Conservation (phyloP, 92 coral and sea anemone genomes). For the Micromussa lordhowensis region DNA sequence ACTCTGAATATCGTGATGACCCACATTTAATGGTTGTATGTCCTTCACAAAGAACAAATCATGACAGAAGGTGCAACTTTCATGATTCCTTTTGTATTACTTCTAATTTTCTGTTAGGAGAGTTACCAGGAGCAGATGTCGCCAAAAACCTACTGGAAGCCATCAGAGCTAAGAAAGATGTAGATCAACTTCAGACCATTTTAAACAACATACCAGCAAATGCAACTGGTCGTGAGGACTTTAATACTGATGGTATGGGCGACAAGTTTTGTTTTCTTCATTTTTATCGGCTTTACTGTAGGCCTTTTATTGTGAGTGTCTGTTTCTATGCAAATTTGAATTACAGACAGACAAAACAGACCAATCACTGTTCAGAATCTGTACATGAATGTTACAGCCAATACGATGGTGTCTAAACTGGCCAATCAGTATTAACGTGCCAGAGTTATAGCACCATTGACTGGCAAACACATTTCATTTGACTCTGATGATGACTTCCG, state of each 20-base stretch:
- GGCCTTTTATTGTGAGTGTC: not conserved
- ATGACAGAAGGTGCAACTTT: not conserved
- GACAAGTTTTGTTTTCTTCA: not conserved
- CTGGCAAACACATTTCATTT: no score
- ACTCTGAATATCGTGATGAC: no score
- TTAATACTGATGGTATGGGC: constrained; percentile 15
- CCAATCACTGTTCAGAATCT: no score
- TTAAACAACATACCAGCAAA: constrained; percentile 83
- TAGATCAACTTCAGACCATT: constrained; percentile 85
- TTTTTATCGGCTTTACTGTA: not conserved
- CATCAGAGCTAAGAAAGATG: constrained; percentile 89
- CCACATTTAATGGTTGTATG: not conserved
- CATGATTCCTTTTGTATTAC: not conserved
- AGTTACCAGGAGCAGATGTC: constrained; percentile 83
- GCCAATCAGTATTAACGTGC: no score
- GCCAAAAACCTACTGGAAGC: constrained; percentile 92
- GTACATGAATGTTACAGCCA: no score
- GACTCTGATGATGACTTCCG: no score
- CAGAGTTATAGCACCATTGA: no score
- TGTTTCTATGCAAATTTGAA: no score
- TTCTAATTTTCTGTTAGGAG: constrained; percentile 45
- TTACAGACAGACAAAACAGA: no score
- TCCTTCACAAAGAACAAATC: not conserved
- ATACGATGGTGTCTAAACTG: no score
- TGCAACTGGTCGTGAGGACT: constrained; percentile 55